Conservation (phyloP, 2,888 invertebrate species). For the Drosophila maculinotata region DNA sequence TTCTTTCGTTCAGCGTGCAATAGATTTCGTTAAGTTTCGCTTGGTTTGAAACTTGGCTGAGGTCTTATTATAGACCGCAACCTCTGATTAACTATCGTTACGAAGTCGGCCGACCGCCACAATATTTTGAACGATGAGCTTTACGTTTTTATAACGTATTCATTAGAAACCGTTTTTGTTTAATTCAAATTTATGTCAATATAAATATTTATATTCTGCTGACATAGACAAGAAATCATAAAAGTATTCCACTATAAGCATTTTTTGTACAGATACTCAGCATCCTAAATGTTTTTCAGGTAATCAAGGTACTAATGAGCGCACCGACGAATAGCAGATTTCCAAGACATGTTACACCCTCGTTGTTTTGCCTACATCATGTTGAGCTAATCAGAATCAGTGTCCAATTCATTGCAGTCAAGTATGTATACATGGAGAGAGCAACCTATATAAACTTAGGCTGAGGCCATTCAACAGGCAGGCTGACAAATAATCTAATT, state of each 20-base stretch:
- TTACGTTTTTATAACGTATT: not conserved
- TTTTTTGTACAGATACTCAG: not conserved
- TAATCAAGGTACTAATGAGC: not conserved
- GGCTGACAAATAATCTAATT: constrained; percentile 83
- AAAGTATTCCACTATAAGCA: not conserved
- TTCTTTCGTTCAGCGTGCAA: not conserved
- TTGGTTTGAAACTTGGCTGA: constrained; percentile 14
- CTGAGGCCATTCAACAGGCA: constrained; percentile 43
- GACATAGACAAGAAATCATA: not conserved
- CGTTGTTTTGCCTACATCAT: not conserved
- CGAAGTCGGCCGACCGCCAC: not conserved
- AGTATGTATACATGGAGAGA: constrained; percentile 4
- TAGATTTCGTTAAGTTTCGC: not conserved
- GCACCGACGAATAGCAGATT: not conserved
- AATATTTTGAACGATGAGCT: not conserved
- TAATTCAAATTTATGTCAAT: not conserved
- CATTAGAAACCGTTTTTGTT: not conserved
- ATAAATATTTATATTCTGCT: not conserved
- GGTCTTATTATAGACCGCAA: not conserved
- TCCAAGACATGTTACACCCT: not conserved
- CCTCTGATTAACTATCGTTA: not conserved
- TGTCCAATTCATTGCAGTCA: constrained; percentile 48
- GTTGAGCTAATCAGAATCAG: constrained; percentile 53
- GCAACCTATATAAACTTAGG: constrained; percentile 6
- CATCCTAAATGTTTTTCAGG: not conserved